Evolutionary conservation across 2,113 vertebrate genomes (phyloP).

Genomic region (Notarius quadriscutis): DNA sequence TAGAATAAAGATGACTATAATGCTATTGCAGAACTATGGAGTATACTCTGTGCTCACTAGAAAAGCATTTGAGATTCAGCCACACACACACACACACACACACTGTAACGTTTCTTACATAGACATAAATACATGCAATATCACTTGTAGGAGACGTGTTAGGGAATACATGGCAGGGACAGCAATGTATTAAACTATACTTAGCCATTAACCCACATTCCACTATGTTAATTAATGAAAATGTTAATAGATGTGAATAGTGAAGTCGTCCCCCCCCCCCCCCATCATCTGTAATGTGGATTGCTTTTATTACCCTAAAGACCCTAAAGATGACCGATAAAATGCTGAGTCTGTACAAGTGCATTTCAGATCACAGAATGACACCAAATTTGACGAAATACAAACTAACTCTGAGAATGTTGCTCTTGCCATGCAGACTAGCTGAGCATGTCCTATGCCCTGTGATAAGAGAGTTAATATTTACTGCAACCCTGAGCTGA

Average conservation of each 20-base stretch:
- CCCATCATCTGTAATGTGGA: neutral
- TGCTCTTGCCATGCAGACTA: slow-evolving; percentile 10
- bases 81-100: neutral
- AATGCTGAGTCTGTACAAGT: neutral
- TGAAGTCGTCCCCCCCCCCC: too few species aligned
- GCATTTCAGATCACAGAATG: too few species aligned
- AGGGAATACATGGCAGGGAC: too few species aligned
- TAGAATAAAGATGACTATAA: neutral
- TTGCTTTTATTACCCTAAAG: neutral
- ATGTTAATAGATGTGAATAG: neutral
- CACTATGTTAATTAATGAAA: neutral
- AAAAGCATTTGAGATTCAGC: neutral
- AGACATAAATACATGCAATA: neutral
- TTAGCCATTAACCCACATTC: neutral
- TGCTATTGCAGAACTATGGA: neutral
- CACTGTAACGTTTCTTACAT: too few species aligned
- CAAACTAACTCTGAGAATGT: neutral
- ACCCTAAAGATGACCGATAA: neutral
- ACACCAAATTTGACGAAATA: neutral
- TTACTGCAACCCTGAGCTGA: slow-evolving; percentile 56
- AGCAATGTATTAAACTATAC: neutral
- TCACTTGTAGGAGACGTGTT: neutral
- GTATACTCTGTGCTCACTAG: neutral
- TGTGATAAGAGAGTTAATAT: slow-evolving; percentile 62
- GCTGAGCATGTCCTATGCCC: slow-evolving; percentile 35